phyloP scores from a whole-genome alignment of 2,888 invertebrate species.

The Stenotaenia linearis region DNA sequence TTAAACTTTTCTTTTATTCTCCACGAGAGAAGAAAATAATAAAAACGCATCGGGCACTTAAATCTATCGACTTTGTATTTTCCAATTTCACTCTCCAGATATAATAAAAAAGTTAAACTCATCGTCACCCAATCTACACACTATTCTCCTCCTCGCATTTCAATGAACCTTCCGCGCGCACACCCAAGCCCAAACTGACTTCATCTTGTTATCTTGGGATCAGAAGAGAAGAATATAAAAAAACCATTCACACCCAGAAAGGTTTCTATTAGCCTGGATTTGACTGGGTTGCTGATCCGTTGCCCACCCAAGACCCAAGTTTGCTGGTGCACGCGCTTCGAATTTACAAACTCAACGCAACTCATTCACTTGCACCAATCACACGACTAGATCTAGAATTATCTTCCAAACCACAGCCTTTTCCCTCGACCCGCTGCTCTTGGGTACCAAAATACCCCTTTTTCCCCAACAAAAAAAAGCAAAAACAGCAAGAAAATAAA shows the following conservation, averaged over 20 bases:
- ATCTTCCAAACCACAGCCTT: neutral
- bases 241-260: neutral
- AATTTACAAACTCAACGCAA: neutral
- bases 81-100: neutral
- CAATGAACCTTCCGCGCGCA: neutral
- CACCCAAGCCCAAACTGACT: neutral
- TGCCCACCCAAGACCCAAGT: neutral
- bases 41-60: neutral
- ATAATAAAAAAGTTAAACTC: neutral
- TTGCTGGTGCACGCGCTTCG: neutral
- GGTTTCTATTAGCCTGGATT: neutral
- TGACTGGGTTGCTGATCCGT: neutral
- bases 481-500: neutral
- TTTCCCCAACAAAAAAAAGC: neutral
- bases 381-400: neutral
- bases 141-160: neutral
- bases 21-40: neutral
- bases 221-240: neutral
- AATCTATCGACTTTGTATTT: neutral
- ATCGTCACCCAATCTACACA: neutral
- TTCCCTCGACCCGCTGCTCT: neutral
- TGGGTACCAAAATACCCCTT: neutral
- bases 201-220: neutral
- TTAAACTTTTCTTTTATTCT: neutral
- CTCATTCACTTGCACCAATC: neutral